Evolutionary conservation across 2,113 vertebrate species (phyloP).

Genomic region (Gallinago media): DNA sequence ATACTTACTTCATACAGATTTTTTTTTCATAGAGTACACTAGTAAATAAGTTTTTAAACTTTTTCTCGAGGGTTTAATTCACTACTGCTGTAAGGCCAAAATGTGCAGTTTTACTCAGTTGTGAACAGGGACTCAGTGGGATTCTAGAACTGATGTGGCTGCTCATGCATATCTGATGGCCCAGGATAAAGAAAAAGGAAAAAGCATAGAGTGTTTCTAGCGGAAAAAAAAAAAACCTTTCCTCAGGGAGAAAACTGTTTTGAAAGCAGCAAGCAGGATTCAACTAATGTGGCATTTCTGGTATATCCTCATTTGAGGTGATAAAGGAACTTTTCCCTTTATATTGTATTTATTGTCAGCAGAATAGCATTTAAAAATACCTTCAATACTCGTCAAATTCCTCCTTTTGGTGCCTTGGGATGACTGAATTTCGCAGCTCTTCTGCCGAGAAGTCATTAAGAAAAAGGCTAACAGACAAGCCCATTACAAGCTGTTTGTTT

Average conservation of each 20-base stretch:
- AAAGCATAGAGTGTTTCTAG: background rate
- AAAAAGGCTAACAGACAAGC: background rate
- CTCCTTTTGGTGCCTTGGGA: background rate
- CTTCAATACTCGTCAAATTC: background rate
- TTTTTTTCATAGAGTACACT: background rate
- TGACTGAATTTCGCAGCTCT: background rate
- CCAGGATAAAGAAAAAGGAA: background rate
- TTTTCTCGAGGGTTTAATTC: background rate
- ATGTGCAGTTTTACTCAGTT: background rate
- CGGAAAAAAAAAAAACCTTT: rapidly evolving
- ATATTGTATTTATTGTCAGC: background rate
- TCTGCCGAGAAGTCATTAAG: background rate
- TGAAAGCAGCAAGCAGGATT: background rate
- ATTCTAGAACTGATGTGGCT: background rate
- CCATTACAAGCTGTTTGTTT: background rate
- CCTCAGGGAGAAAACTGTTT: background rate
- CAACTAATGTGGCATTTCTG: background rate
- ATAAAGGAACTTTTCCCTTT: background rate
- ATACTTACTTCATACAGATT: background rate
- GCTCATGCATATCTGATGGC: background rate
- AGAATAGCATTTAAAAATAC: background rate
- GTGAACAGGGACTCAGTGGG: background rate
- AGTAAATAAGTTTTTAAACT: background rate
- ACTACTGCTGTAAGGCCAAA: background rate
- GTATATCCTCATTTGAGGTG: background rate